Evolutionary conservation across 2,888 invertebrate species (phyloP).

Genomic region (Laspeyria flexula): DNA sequence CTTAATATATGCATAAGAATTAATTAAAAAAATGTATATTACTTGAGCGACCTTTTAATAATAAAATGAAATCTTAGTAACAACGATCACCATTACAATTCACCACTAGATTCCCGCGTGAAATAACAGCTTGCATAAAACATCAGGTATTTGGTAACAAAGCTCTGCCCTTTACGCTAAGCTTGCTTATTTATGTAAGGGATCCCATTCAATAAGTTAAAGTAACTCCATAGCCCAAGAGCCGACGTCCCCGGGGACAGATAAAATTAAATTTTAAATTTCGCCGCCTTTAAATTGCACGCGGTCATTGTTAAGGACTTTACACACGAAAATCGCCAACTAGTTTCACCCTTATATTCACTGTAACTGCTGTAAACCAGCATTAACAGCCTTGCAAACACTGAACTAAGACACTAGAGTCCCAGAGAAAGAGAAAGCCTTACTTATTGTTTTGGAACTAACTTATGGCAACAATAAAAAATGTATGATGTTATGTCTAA

Average conservation of each 20-base stretch:
- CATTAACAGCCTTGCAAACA: too few relatives aligned
- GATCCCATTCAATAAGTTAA: slow-evolving; percentile 50
- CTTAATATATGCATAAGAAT: too few relatives aligned
- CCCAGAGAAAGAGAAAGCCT: too few relatives aligned
- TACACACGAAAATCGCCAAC: too few relatives aligned
- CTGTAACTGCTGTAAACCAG: too few relatives aligned
- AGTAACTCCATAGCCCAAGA: slow-evolving; percentile 36
- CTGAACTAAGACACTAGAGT: too few relatives aligned
- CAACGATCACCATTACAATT: neutral
- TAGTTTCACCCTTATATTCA: too few relatives aligned
- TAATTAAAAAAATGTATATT: too few relatives aligned
- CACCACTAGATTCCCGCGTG: neutral
- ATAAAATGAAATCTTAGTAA: neutral
- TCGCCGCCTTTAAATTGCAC: slow-evolving; percentile 34
- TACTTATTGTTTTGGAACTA: too few relatives aligned
- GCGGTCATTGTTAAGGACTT: slow-evolving; percentile 31
- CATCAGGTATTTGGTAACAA: slow-evolving; percentile 36
- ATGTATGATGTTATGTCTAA: too few relatives aligned
- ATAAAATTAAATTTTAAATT: slow-evolving; percentile 17
- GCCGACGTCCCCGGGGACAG: slow-evolving; percentile 8
- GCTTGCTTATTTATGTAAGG: slow-evolving; percentile 47
- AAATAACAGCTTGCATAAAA: slow-evolving; percentile 38
- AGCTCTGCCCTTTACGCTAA: slow-evolving; percentile 33
- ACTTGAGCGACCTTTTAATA: neutral
- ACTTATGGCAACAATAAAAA: too few relatives aligned